phyloP scores from a whole-genome alignment of 2,113 vertebrate species.

The Mugil cephalus region DNA sequence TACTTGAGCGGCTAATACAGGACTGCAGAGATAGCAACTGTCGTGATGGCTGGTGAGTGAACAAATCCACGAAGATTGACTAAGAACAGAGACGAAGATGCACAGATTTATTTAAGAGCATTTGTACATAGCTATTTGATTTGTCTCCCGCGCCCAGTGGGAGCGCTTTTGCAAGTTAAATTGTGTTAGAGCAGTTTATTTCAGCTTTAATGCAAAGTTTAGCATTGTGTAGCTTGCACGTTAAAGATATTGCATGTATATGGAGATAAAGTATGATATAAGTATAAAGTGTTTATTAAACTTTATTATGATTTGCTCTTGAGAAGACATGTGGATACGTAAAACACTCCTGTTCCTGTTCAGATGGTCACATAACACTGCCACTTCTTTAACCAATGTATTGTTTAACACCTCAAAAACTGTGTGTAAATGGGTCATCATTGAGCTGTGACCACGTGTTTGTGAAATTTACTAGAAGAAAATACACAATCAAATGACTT shows the following conservation, averaged over 20 bases:
- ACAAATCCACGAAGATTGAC: slow-evolving; percentile 42
- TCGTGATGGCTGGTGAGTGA: slow-evolving; percentile 28
- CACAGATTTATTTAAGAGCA: slow-evolving; percentile 60
- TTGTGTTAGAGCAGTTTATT: slow-evolving; percentile 44
- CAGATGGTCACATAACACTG: slow-evolving; percentile 77
- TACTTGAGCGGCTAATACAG: slow-evolving; percentile 43
- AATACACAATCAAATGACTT: slow-evolving; percentile 80
- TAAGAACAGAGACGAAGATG: slow-evolving; percentile 21
- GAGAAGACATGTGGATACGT: slow-evolving; percentile 50
- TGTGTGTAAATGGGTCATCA: slow-evolving; percentile 57
- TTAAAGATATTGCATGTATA: slow-evolving; percentile 68
- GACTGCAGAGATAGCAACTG: slow-evolving; percentile 15
- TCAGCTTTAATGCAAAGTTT: slow-evolving; percentile 60
- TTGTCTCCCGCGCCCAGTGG: neutral
- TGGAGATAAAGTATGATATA: slow-evolving; percentile 54
- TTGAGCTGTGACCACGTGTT: slow-evolving; percentile 62
- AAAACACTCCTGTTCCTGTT: slow-evolving; percentile 63
- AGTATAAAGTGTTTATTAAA: slow-evolving; percentile 54
- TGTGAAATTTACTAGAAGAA: slow-evolving; percentile 72
- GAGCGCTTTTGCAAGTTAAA: slow-evolving; percentile 22
- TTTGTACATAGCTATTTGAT: slow-evolving; percentile 57
- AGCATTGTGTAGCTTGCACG: slow-evolving; percentile 77
- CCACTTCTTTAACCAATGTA: slow-evolving; percentile 65
- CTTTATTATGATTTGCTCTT: slow-evolving; percentile 66
- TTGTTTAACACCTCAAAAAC: slow-evolving; percentile 50